Evolutionary conservation across 2,797 vertebrate genomes (phyloP).

Genomic region (Schizopygopsis pylzovi): DNA sequence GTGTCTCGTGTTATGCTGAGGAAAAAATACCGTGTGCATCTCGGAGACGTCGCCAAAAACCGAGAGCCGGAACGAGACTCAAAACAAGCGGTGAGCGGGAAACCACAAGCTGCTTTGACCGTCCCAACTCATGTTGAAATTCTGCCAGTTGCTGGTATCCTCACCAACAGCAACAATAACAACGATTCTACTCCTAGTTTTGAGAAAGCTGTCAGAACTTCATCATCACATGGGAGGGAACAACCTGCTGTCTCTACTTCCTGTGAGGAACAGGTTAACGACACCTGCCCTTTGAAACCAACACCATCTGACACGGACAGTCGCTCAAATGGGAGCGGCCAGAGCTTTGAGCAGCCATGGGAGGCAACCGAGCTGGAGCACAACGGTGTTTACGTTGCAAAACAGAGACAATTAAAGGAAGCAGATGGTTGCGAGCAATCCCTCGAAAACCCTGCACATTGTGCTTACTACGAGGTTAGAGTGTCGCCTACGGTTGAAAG

Average conservation of each 20-base stretch:
- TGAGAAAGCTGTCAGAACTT: constrained; percentile 42
- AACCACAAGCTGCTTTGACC: background rate
- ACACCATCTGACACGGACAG: constrained; percentile 33
- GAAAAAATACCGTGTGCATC: constrained; percentile 77
- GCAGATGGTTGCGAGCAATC: constrained; percentile 47
- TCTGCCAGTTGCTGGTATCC: constrained; percentile 70
- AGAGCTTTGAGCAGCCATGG: constrained; percentile 32
- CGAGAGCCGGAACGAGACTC: constrained; percentile 38
- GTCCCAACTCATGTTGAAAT: constrained; percentile 30
- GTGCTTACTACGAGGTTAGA: constrained; percentile 28
- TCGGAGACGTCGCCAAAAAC: constrained; percentile 67
- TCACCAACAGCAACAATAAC: constrained; percentile 62
- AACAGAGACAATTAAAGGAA: constrained; percentile 58
- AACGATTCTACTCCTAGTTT: constrained; percentile 31
- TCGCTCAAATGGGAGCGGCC: constrained; percentile 51
- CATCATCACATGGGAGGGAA: constrained; percentile 6
- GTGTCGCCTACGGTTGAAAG: background rate
- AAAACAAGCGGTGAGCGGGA: background rate
- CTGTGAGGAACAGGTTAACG: background rate
- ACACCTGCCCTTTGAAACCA: constrained; percentile 20
- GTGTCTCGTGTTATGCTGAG: constrained; percentile 84
- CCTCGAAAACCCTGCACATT: constrained; percentile 5
- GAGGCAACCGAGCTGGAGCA: constrained; percentile 26
- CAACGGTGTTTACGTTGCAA: constrained; percentile 37
- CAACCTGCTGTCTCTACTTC: constrained; percentile 17